Conservation (phyloP, 2,888 invertebrate species). For the Hololepta plana region DNA sequence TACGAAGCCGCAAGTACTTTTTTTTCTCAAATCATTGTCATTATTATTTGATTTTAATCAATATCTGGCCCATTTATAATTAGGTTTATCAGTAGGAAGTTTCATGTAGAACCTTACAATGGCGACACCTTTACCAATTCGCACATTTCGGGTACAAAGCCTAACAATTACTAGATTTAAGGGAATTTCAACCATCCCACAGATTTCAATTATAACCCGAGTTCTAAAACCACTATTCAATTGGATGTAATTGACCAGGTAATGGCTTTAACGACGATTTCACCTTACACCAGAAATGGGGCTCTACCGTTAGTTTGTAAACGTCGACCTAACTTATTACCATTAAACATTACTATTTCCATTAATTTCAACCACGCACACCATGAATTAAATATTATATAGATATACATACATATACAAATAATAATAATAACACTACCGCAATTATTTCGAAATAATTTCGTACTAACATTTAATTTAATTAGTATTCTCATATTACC, state of each 20-base stretch:
- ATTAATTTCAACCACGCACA: constrained; percentile 8
- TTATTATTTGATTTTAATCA: too few relatives aligned
- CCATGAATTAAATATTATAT: too few relatives aligned
- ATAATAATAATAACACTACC: too few relatives aligned
- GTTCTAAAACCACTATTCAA: constrained; percentile 27
- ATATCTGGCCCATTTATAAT: too few relatives aligned
- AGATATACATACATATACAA: too few relatives aligned
- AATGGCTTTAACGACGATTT: constrained; percentile 27
- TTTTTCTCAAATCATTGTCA: too few relatives aligned
- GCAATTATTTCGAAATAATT: too few relatives aligned
- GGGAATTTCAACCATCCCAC: constrained; percentile 27
- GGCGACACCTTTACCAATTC: background rate
- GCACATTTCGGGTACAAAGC: constrained; percentile 13
- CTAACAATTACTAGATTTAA: constrained; percentile 28
- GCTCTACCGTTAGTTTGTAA: constrained; percentile 20
- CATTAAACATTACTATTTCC: constrained; percentile 11
- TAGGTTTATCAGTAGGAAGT: too few relatives aligned
- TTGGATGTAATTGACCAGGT: constrained; percentile 29
- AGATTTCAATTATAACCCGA: constrained; percentile 29
- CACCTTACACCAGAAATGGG: constrained; percentile 25
- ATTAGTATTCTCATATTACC: too few relatives aligned
- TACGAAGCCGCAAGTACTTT: too few relatives aligned
- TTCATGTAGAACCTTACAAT: too few relatives aligned
- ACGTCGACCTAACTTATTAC: constrained; percentile 21
- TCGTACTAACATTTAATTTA: too few relatives aligned